A percentile compares a stretch with the other conserved stretches of the same genome.
These are phyloP conservation scores for Pyrochroa serraticornis DNA, from an alignment of 2,888 invertebrate species.

Conservation along the genomic window DNA sequence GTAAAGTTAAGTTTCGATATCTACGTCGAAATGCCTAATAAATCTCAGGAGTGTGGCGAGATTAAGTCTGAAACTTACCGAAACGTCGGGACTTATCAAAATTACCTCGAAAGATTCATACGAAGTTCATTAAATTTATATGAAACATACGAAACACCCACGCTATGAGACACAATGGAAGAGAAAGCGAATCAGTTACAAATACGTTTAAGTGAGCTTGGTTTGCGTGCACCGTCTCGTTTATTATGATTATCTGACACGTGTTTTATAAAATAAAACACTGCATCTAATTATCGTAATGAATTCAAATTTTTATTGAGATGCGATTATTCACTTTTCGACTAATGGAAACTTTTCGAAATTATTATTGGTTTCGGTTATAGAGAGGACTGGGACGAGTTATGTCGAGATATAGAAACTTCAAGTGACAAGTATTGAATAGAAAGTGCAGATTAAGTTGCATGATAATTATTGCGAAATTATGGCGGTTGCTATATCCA, in stretches of 20 bases:
- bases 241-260: conserved; percentile 36
- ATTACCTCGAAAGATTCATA: background rate
- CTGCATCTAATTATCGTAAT: conserved; percentile 26
- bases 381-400: background rate
- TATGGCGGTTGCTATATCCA: no score
- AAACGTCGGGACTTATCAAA: background rate
- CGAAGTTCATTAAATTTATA: conserved; percentile 9
- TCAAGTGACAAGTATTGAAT: conserved; percentile 13
- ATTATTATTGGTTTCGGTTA: conserved; percentile 10
- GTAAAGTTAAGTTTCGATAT: no score
- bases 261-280: conserved; percentile 32
- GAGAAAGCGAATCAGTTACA: conserved; percentile 39
- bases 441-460: conserved; percentile 4
- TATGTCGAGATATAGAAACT: conserved; percentile 5
- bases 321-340: background rate
- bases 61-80: no score
- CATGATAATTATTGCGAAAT: no score
- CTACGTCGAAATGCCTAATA: no score
- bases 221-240: conserved; percentile 34
- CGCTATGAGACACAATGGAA: conserved; percentile 36
- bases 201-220: conserved; percentile 32
- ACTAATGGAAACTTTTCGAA: conserved; percentile 13
- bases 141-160: conserved; percentile 17
- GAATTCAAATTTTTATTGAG: conserved; percentile 5
- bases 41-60: no score